Conservation (phyloP, 1,140 invertebrate genomes). For the Drosophila yakuba region DNA sequence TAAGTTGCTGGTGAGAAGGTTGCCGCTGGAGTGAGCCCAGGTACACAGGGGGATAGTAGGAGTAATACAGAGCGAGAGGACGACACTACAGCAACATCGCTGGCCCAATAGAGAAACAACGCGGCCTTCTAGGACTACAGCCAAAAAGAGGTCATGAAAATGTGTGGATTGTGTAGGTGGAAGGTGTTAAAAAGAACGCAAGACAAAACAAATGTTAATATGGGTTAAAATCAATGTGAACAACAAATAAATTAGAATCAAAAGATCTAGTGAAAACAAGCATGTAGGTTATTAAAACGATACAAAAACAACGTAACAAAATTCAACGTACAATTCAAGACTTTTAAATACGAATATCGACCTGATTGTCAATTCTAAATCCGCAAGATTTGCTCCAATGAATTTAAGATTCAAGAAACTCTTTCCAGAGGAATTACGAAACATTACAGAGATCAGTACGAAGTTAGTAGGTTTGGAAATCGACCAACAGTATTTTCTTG, state of each 20-base stretch:
- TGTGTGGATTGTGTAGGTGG: constrained; percentile 18
- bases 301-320: background rate
- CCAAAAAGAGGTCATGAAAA: constrained; percentile 1
- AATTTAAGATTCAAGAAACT: constrained; percentile 3
- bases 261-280: background rate
- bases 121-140: constrained; percentile 33
- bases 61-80: constrained; percentile 26
- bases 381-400: constrained; percentile 1
- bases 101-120: constrained; percentile 32
- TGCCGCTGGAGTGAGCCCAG: background rate
- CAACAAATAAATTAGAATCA: background rate
- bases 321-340: background rate
- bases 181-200: background rate
- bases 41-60: background rate
- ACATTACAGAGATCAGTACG: background rate
- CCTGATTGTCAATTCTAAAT: constrained; percentile 4
- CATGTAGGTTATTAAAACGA: background rate
- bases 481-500: constrained; percentile 77
- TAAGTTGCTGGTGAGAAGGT: constrained; percentile 22
- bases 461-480: constrained; percentile 34
- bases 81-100: constrained; percentile 41
- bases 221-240: background rate
- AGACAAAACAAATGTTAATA: constrained; percentile 8
- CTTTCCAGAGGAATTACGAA: constrained; percentile 2
- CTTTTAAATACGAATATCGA: constrained; percentile 1